Evolutionary conservation across 2,888 invertebrate genomes (phyloP), one percentile per base, ranked within the genome.

Genomic region (Pediacus dermestoides): DNA sequence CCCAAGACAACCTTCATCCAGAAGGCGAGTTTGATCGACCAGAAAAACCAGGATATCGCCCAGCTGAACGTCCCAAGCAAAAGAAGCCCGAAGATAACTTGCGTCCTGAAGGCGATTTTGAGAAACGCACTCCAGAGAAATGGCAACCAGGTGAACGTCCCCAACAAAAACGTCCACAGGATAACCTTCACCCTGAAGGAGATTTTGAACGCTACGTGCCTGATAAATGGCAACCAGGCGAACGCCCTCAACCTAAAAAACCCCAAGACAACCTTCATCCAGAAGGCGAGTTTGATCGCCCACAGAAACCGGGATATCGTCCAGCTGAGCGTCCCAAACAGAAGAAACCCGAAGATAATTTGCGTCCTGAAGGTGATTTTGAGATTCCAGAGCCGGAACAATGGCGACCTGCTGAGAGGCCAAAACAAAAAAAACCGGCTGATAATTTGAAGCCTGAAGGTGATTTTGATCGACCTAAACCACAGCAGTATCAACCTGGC

Each of bases 151-250:
- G 70, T 18, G 77, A 77, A 38, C 60, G 75, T 33, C 71, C 68
- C 4, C 65, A 66, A 13, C 68, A 66, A 2, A 75, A 68, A 48
- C 81, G 73, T 49, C 85, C 80, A 0, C 61, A 74, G 50, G 81
- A 82, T 45, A 82, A 82, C 57, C 65, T 82, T 1, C 70, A 66
- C 35, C 76, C 78, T 0, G 81, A 80, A 57, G 81, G 82, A 1
- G 77, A 80, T 1, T 78, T 79, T 45, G 72, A 74, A 36, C 62
- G 66, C 37, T 66, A 68, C 0, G 63, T 66, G 74, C 74, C 50
- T 4, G 73, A 76, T 37, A 62, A 70, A 22, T 68, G 68, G 26
- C 43, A 60, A 18, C 66, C 69, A 7, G 68, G 60, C 21, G 48
- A 57, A 7, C 35, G 57, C 16, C 46, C 49, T 7, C 37, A 39